A percentile compares a stretch with the other conserved stretches of the same genome.
Evolutionary conservation across 2,113 vertebrate genomes (phyloP).

Genomic region (Vidua macroura): DNA sequence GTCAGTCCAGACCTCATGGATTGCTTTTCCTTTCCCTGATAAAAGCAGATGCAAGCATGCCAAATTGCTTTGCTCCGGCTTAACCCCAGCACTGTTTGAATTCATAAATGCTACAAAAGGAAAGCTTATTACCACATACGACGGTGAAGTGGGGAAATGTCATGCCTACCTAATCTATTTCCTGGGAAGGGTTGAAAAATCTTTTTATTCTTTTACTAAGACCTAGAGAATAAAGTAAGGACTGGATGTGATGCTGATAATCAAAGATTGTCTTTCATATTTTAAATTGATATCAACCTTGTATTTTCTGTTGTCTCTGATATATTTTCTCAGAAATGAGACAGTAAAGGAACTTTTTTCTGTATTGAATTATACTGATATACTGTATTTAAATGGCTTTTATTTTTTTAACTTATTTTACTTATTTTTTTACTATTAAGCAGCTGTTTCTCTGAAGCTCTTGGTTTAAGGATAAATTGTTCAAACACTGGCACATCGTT

Average conservation of each 20-base stretch:
- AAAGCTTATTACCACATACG: slow-evolving; percentile 52
- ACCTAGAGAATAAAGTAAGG: slow-evolving; percentile 37
- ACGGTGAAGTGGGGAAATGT: slow-evolving; percentile 51
- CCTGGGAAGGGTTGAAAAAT: slow-evolving; percentile 15
- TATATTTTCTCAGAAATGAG: background rate
- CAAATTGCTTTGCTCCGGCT: slow-evolving; percentile 75
- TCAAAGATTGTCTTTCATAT: slow-evolving; percentile 23
- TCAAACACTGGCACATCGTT: background rate
- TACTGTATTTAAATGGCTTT: background rate
- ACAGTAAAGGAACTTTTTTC: background rate
- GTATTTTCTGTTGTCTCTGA: background rate
- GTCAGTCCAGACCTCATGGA: slow-evolving; percentile 48
- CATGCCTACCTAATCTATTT: slow-evolving; percentile 67
- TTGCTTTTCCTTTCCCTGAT: slow-evolving; percentile 60
- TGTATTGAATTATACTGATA: background rate
- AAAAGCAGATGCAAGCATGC: slow-evolving; percentile 66
- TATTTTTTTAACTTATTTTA: background rate
- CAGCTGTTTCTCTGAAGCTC: background rate
- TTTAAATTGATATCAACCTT: background rate
- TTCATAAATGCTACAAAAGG: slow-evolving; percentile 67
- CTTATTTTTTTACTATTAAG: background rate
- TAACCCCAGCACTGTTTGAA: slow-evolving; percentile 67
- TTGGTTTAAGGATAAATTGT: background rate
- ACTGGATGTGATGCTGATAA: slow-evolving; percentile 17
- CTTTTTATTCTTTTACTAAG: slow-evolving; percentile 49